Base-by-base conservation (phyloP, 2,797 vertebrate species). In the Coreius guichenoti region DNA sequence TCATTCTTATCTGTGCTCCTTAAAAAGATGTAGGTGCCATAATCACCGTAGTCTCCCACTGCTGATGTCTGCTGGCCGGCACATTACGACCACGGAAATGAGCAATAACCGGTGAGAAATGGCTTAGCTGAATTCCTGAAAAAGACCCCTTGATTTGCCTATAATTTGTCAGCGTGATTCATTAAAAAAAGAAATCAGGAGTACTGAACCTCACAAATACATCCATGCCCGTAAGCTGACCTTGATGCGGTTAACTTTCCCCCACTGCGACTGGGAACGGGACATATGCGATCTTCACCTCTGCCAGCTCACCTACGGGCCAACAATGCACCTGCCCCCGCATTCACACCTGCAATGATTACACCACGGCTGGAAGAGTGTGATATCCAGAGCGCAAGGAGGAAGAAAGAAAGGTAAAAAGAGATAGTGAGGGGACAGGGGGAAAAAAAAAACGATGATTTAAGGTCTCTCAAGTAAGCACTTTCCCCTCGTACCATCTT, bases 231-330 rank as follows among this genome's bases (percentile, higher is more conserved):
- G 82, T 86, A 83, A 74, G 39, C 67, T 92, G 92, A 91, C 89
- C 91, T 86, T 87, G 88, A 85, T 88, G 86, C 90, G 83, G 91
- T 87, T 89, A 86, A 92, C 88, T 89, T 91, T 88, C 89, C 83
- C 84, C 65, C 76, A 85, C 89, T 85, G 86, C 19, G 68, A 86
- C 88, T 88, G 86, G 88, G 86, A 88, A 86, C 87, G 87, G 89
- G 89, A 90, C 92, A 92, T 91, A 90, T 89, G 92, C 45, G 80
- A 91, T 89, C 90, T 86, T 87, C 87, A 90, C 91, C 89, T 88
- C 86, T 88, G 86, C 86, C 86, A 88, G 88, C 83, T 83, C 80
- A 89, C 85, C 33, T 82, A 88, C 85, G 87, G 90, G 91, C 92
- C 92, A 94, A 92, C 74, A 91, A 81, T 88, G 87, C 90, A 70